These are phyloP conservation scores for Crocodylus rhombifer DNA, from an alignment of 2,797 vertebrate species.

Conservation along the genomic window DNA sequence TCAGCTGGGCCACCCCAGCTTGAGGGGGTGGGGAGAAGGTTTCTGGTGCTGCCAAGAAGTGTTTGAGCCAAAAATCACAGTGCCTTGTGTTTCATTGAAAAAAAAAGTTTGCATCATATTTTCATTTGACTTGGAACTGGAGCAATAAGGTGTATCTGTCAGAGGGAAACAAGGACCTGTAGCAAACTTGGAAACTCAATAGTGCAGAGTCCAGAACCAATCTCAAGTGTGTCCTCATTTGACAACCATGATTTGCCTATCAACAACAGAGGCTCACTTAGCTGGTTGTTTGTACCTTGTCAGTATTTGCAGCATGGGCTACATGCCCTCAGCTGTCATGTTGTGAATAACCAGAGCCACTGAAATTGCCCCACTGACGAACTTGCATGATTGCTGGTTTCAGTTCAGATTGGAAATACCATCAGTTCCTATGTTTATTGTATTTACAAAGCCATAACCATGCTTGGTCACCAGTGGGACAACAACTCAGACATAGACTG, in stretches of 20 bases:
- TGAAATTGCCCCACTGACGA: accelerated
- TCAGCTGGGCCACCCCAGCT: accelerated
- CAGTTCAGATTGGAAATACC: accelerated
- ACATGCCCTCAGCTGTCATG: background rate
- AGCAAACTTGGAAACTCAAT: background rate
- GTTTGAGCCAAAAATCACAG: accelerated
- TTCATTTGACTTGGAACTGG: background rate
- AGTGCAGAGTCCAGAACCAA: background rate
- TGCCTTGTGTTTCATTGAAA: accelerated
- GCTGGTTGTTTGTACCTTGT: background rate
- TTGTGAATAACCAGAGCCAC: background rate
- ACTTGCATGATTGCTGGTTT: background rate
- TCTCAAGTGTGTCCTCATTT: accelerated
- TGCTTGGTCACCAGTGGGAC: background rate
- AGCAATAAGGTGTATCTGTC: background rate
- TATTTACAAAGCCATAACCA: background rate
- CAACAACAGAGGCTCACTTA: accelerated
- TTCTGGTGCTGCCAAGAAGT: background rate
- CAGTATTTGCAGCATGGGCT: background rate
- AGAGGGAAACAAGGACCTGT: background rate
- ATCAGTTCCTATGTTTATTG: background rate
- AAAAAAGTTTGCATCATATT: background rate
- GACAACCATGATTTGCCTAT: background rate
- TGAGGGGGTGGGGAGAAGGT: background rate
- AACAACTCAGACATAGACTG: background rate